These are phyloP conservation scores for Hormaphis cornu DNA, from an alignment of 1,140 invertebrate species.

Conservation along the genomic window DNA sequence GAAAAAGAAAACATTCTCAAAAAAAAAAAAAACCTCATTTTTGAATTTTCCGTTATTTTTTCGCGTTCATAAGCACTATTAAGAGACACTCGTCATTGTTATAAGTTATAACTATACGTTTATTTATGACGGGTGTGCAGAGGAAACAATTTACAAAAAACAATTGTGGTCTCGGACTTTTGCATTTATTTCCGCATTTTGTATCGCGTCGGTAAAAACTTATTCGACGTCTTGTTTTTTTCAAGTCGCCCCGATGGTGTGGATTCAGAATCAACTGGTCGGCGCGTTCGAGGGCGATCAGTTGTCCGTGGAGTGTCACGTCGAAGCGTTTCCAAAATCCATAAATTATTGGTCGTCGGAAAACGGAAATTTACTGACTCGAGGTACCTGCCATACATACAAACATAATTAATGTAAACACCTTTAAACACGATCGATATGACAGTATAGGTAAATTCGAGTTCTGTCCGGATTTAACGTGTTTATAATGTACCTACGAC, in stretches of 20 bases:
- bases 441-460: neutral
- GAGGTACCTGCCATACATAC: constrained; percentile 51
- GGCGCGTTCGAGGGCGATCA: constrained; percentile 74
- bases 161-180: too few relatives aligned
- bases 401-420: neutral
- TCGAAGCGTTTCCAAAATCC: constrained; percentile 77
- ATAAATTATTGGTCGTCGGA: constrained; percentile 84
- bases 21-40: neutral
- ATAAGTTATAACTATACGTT: too few relatives aligned
- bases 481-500: constrained; percentile 50
- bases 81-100: too few relatives aligned
- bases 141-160: neutral
- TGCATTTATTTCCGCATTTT: too few relatives aligned
- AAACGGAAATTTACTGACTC: constrained; percentile 74
- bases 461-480: neutral
- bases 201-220: too few relatives aligned
- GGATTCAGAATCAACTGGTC: constrained; percentile 75
- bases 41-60: neutral
- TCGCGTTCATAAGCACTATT: too few relatives aligned
- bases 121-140: too few relatives aligned
- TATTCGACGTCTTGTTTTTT: constrained; percentile 32
- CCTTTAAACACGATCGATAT: neutral
- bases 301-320: constrained; percentile 72
- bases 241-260: constrained; percentile 74
- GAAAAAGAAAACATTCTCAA: neutral